These are phyloP conservation scores for Ranitomeya variabilis DNA, from an alignment of 2,113 vertebrate species.

Conservation along the genomic window DNA sequence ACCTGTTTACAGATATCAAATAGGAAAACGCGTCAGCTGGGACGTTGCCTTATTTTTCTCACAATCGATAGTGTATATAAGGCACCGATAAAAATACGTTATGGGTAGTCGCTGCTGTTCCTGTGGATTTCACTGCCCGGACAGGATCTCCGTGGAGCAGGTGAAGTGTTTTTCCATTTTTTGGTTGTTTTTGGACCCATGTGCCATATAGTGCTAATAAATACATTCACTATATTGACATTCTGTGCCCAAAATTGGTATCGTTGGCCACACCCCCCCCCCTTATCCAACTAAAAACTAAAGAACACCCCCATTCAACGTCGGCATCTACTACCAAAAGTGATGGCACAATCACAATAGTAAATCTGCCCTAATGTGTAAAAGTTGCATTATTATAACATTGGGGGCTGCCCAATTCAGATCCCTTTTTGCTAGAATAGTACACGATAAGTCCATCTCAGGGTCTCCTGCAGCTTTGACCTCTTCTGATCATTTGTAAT, in stretches of 20 bases:
- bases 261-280: too few relatives aligned
- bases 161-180: not conserved
- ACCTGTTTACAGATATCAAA: constrained; percentile 37
- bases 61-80: constrained; percentile 8
- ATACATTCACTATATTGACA: not conserved
- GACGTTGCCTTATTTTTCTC: not conserved
- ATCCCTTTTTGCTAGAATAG: too few relatives aligned
- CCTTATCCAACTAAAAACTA: too few relatives aligned
- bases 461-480: not conserved
- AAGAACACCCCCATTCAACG: too few relatives aligned
- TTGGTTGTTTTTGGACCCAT: not conserved
- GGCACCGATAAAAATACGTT: not conserved
- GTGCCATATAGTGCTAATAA: not conserved
- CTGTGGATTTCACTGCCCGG: not conserved
- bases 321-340: too few relatives aligned
- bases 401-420: not conserved
- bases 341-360: too few relatives aligned
- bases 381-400: too few relatives aligned
- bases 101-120: not conserved
- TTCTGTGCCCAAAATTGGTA: too few relatives aligned
- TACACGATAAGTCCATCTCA: not conserved
- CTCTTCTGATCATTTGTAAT: not conserved
- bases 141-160: not conserved
- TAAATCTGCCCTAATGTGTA: too few relatives aligned
- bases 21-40: constrained; percentile 16